Conservation (phyloP, 1,140 invertebrate genomes). For the Lordiphosa collinella region DNA sequence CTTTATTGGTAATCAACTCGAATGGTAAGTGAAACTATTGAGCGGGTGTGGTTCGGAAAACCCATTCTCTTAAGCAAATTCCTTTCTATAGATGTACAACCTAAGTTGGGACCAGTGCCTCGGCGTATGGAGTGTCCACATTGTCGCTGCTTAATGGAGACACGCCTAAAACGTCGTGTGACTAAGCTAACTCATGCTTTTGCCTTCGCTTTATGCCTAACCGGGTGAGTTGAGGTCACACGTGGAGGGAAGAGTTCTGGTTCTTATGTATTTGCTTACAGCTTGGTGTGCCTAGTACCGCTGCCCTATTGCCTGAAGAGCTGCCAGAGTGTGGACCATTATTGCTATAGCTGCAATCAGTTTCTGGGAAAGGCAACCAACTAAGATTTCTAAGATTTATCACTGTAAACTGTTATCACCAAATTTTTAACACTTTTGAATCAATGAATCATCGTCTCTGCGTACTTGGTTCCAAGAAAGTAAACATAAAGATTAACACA, state of each 20-base stretch:
- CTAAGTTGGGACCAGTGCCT: constrained; percentile 16
- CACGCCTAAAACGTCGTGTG: constrained; percentile 19
- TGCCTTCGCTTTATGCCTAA: constrained; percentile 28
- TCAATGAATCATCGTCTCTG: neutral
- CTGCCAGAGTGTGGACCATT: constrained; percentile 83
- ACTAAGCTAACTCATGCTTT: constrained; percentile 35
- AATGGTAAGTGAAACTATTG: constrained; percentile 5
- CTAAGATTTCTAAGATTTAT: constrained; percentile 6
- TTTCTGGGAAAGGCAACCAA: constrained; percentile 82
- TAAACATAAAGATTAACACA: too few species aligned
- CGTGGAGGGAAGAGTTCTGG: neutral
- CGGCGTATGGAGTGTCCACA: constrained; percentile 25
- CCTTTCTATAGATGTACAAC: neutral
- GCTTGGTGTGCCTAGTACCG: constrained; percentile 75
- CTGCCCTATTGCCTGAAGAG: constrained; percentile 84
- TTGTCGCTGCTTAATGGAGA: constrained; percentile 22
- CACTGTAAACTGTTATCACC: too few species aligned
- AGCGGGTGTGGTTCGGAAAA: neutral
- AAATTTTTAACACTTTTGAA: neutral
- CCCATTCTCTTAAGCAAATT: neutral
- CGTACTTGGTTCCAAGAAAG: neutral
- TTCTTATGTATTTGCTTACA: neutral
- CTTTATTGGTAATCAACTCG: constrained; percentile 17
- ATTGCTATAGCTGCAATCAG: constrained; percentile 83
- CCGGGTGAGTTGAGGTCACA: constrained; percentile 18